Conservation (phyloP, 2,113 vertebrate genomes). For the Guaruba guarouba region DNA sequence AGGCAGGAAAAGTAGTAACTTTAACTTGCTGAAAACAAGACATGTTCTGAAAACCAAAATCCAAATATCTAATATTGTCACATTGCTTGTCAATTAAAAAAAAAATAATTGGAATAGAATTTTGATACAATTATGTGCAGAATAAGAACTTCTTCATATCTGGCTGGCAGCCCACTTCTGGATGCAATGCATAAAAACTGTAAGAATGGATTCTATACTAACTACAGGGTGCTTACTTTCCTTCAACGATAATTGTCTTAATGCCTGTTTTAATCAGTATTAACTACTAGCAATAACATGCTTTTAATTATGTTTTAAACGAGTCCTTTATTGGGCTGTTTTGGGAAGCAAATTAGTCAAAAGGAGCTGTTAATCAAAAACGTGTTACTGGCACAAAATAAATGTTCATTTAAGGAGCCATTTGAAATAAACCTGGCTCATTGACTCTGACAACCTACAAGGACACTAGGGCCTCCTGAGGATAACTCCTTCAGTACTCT, state of each 20-base stretch:
- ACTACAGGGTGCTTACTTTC: conserved; percentile 80
- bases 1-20: background rate
- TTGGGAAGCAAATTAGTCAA: conserved; percentile 88
- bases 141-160: background rate
- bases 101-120: background rate
- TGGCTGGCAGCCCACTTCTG: conserved; percentile 43
- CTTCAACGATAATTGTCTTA: conserved; percentile 89
- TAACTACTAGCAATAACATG: conserved; percentile 92
- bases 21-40: background rate
- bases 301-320: conserved; percentile 93
- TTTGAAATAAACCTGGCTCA: conserved; percentile 89
- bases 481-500: conserved; percentile 76
- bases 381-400: conserved; percentile 87
- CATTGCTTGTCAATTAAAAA: background rate
- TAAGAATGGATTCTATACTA: conserved; percentile 65
- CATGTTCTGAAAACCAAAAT: background rate
- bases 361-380: conserved; percentile 86
- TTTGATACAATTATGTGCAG: background rate
- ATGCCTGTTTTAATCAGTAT: conserved; percentile 91
- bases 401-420: conserved; percentile 88
- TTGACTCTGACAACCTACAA: conserved; percentile 88
- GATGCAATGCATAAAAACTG: conserved; percentile 58
- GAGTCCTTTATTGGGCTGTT: conserved; percentile 85
- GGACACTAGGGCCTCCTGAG: conserved; percentile 79
- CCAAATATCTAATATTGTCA: background rate